phyloP scores from a whole-genome alignment of 2,113 vertebrate species.

The Aegotheles bennettii region DNA sequence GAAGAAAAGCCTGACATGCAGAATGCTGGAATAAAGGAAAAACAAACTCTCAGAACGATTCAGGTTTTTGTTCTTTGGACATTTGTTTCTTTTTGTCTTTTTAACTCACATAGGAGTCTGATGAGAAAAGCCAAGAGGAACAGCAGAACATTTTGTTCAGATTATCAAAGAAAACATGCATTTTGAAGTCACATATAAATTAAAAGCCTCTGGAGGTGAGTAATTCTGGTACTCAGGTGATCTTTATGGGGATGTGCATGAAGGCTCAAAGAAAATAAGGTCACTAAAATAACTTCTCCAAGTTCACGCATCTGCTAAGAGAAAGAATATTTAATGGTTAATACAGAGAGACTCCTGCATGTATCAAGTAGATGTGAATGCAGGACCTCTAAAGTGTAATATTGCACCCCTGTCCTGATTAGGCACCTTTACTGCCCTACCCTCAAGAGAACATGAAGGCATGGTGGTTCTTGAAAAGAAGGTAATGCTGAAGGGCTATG shows the following conservation, averaged over 20 bases:
- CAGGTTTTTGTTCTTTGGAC: not conserved
- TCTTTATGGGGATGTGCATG: not conserved
- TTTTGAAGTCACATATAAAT: not conserved
- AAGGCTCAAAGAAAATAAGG: not conserved
- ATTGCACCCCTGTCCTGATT: not conserved
- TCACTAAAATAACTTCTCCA: not conserved
- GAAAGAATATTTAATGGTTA: not conserved
- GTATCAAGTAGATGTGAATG: not conserved
- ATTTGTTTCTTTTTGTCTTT: not conserved
- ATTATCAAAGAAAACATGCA: not conserved
- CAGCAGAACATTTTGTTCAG: not conserved
- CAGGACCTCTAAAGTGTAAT: not conserved
- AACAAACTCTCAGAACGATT: not conserved
- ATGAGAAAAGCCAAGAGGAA: not conserved
- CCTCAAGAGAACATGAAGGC: not conserved
- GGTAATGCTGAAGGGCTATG: rapidly evolving
- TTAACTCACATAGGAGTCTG: not conserved
- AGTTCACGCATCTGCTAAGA: not conserved
- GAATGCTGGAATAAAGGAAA: not conserved
- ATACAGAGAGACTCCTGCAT: not conserved
- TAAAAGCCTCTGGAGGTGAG: not conserved
- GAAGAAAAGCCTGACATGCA: not conserved
- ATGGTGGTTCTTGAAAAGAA: not conserved
- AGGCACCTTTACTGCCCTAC: not conserved
- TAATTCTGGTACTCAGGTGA: not conserved